Evolutionary conservation across 2,888 invertebrate species (phyloP).

Genomic region (Mesorhabditis spiculigera): DNA sequence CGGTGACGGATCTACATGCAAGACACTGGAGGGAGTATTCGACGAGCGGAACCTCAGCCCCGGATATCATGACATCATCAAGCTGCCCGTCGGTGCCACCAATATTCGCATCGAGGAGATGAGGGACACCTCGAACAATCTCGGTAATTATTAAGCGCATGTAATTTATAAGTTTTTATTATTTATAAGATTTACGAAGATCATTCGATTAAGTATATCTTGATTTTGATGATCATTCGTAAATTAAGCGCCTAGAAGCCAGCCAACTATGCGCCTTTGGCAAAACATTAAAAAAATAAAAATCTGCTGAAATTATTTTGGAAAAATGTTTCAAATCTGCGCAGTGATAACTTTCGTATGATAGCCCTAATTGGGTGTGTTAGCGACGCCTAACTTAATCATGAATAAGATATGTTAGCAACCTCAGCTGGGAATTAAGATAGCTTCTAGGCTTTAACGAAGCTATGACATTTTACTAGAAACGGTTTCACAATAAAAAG

Average conservation of each 20-base stretch:
- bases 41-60: constrained; percentile 61
- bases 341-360: no score
- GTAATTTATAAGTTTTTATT: neutral
- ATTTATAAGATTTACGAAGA: neutral
- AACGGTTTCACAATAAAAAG: no score
- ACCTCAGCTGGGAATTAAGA: no score
- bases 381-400: no score
- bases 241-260: no score
- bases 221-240: no score
- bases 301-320: neutral
- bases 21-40: constrained; percentile 73
- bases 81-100: constrained; percentile 88
- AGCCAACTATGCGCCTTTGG: no score
- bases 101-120: constrained; percentile 78
- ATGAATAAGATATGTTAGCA: no score
- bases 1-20: constrained; percentile 80
- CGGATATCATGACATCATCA: constrained; percentile 87
- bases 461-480: no score
- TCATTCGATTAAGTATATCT: no score
- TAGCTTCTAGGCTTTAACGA: no score
- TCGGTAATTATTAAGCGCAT: constrained; percentile 67
- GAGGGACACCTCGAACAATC: constrained; percentile 80
- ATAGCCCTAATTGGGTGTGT: no score
- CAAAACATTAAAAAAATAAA: neutral
- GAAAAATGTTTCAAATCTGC: neutral